Percentiles rank a stretch among this genome's conserved stretches.
Evolutionary conservation across 37 sponge, comb jelly and placozoan species (phyloP).

Genomic region (Oopsacas minuta): DNA sequence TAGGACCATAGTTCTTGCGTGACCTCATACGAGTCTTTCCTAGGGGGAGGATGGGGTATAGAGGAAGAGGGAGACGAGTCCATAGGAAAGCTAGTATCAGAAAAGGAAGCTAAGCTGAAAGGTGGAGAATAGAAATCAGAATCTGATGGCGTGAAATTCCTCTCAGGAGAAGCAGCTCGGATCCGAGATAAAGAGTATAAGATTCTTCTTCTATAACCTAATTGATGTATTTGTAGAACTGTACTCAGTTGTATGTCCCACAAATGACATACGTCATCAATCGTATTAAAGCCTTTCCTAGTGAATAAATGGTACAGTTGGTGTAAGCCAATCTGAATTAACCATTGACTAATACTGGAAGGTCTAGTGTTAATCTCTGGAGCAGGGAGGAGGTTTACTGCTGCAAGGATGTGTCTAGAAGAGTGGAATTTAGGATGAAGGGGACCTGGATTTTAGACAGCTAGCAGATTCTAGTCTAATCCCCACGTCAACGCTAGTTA

Average conservation of each 20-base stretch:
- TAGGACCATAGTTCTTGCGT: not conserved
- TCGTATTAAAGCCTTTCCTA: not conserved
- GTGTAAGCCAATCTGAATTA: not conserved
- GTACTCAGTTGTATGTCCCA: not conserved
- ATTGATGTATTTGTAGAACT: not conserved
- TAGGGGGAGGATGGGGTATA: not conserved
- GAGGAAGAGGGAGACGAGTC: not conserved
- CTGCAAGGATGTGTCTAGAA: slow-evolving; percentile 1
- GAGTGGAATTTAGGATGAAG: no score
- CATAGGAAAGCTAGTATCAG: not conserved
- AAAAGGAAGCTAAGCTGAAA: not conserved
- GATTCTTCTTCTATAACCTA: not conserved
- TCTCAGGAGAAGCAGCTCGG: not conserved
- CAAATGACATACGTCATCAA: slow-evolving; percentile 9
- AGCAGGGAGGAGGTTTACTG: slow-evolving; percentile 7
- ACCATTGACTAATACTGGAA: slow-evolving; percentile 7
- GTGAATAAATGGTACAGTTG: slow-evolving; percentile 18
- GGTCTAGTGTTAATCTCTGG: not conserved
- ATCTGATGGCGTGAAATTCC: not conserved
- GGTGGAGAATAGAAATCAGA: not conserved
- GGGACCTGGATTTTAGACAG: no score
- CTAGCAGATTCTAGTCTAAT: no score
- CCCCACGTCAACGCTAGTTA: no score
- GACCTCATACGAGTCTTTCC: not conserved
- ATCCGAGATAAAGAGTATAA: not conserved